A percentile compares a stretch with the other conserved stretches of the same genome.
Conservation (phyloP, 2,888 invertebrate genomes). For the Ochropleura plecta region DNA sequence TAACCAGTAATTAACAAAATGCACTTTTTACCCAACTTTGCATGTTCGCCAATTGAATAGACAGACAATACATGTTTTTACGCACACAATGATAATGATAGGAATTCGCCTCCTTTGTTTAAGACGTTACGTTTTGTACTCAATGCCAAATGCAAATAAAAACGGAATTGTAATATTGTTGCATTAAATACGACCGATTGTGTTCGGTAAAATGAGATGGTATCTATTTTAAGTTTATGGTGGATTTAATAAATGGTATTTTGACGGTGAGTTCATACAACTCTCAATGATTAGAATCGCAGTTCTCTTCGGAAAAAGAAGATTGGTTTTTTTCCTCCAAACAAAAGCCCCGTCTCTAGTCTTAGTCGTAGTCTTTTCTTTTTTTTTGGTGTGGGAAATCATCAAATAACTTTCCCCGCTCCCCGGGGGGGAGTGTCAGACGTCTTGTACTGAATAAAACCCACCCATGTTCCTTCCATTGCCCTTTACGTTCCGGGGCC, state of each 20-base stretch:
- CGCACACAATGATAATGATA: conserved; percentile 39
- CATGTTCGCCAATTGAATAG: conserved; percentile 50
- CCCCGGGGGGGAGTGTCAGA: too few relatives aligned
- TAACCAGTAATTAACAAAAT: conserved; percentile 33
- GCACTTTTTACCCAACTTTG: conserved; percentile 39
- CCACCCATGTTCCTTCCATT: too few relatives aligned
- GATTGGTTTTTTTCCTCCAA: too few relatives aligned
- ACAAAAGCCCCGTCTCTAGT: too few relatives aligned
- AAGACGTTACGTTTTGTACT: conserved; percentile 33
- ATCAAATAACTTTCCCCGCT: too few relatives aligned
- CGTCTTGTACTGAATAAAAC: too few relatives aligned
- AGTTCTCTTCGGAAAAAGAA: too few relatives aligned
- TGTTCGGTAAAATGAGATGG: conserved; percentile 29
- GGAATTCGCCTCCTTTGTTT: conserved; percentile 58
- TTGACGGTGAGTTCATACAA: not conserved
- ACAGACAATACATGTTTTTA: conserved; percentile 53
- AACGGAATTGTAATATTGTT: conserved; percentile 39
- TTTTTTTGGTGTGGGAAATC: too few relatives aligned
- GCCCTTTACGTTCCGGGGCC: too few relatives aligned
- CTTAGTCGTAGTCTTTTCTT: too few relatives aligned
- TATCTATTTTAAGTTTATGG: conserved; percentile 35
- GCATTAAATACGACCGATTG: conserved; percentile 39
- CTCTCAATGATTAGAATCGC: not conserved
- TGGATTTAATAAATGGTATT: conserved; percentile 1
- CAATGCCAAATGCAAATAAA: conserved; percentile 64